Percentiles rank a stretch among this genome's conserved stretches.
These are phyloP conservation scores for Megaceryle maxima DNA, from an alignment of 2,113 vertebrate species.

Conservation along the genomic window DNA sequence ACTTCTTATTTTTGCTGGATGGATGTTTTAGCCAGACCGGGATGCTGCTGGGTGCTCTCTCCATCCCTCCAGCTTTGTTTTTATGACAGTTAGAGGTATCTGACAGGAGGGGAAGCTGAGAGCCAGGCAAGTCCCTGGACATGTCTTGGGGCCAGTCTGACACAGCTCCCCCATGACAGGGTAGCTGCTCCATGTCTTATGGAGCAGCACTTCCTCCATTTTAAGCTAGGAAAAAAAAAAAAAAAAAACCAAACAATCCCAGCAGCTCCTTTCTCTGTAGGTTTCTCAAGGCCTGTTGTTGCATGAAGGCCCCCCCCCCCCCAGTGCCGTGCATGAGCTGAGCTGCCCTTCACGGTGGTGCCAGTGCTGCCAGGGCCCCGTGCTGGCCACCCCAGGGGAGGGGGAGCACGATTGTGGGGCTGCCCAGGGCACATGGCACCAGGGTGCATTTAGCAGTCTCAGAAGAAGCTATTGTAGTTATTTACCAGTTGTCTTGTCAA, in stretches of 20 bases:
- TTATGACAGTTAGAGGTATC: not conserved
- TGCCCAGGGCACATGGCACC: accelerated
- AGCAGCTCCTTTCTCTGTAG: not conserved
- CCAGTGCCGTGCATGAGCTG: not conserved
- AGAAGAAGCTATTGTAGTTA: not conserved
- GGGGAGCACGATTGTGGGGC: accelerated
- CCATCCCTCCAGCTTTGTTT: not conserved
- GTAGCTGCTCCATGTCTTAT: accelerated
- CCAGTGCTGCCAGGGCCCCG: not conserved
- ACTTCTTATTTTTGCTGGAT: not conserved
- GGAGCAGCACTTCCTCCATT: not conserved
- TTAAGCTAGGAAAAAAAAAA: not conserved
- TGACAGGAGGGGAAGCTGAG: not conserved
- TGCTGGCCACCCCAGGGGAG: accelerated
- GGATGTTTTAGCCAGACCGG: not conserved
- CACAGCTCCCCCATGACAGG: accelerated
- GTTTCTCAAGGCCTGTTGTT: slow-evolving; percentile 2
- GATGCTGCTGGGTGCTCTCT: not conserved
- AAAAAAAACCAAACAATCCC: not conserved
- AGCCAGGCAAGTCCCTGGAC: not conserved
- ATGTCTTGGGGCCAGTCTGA: not conserved
- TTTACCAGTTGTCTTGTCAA: slow-evolving; percentile 18
- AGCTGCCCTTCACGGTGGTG: not conserved
- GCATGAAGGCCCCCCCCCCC: not conserved
- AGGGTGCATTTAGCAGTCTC: not conserved